Conservation (phyloP, 2,888 invertebrate genomes). For the Carterocephalus palaemon region DNA sequence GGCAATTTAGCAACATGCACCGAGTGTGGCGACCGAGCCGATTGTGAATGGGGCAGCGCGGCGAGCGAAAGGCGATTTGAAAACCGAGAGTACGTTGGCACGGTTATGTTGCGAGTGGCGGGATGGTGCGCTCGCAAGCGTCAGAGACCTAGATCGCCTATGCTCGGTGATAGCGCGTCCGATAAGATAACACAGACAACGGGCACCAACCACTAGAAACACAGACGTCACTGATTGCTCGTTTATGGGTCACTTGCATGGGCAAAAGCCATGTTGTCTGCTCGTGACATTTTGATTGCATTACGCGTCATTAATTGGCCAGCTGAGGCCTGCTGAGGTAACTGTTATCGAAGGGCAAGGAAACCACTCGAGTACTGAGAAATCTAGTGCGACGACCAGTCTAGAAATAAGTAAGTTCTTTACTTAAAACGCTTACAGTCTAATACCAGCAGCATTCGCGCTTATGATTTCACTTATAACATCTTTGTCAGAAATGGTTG, state of each 20-base stretch:
- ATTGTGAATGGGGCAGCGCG: conserved; percentile 50
- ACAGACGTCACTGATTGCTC: conserved; percentile 27
- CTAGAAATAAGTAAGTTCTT: too few species aligned
- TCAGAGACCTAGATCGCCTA: conserved; percentile 69
- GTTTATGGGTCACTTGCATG: conserved; percentile 18
- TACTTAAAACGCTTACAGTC: too few species aligned
- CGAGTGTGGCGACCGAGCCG: conserved; percentile 50
- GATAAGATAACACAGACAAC: conserved; percentile 60
- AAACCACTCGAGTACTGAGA: too few species aligned
- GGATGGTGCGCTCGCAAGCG: conserved; percentile 56
- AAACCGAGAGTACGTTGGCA: conserved; percentile 69
- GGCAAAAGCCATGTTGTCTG: conserved; percentile 8
- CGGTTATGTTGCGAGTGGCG: conserved; percentile 67
- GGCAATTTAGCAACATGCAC: conserved; percentile 67
- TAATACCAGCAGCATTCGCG: too few species aligned
- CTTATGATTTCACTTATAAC: too few species aligned
- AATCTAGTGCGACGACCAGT: too few species aligned
- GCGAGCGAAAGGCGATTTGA: conserved; percentile 66
- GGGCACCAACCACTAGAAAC: conserved; percentile 38
- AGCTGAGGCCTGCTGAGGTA: not conserved
- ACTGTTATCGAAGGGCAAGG: too few species aligned
- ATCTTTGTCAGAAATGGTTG: too few species aligned
- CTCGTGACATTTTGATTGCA: conserved; percentile 9
- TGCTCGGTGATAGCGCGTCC: conserved; percentile 59
- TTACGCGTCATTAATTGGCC: not conserved